Percentiles rank a stretch among this genome's conserved stretches.
Conservation (phyloP, 2,888 invertebrate species). For the Micoletzkya japonica region DNA sequence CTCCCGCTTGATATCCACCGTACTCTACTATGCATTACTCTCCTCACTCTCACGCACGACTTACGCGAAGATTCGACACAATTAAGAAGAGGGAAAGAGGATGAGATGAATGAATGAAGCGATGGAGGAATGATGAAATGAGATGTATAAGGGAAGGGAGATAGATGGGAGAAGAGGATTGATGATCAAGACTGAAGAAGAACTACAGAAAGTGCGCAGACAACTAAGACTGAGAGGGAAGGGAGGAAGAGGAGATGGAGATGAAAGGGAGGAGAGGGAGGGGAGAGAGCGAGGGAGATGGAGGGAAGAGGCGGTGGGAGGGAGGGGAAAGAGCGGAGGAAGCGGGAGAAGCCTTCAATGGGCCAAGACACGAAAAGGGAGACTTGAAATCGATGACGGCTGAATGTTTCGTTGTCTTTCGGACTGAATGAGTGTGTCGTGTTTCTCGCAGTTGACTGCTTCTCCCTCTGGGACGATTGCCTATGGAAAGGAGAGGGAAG, state of each 20-base stretch:
- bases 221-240: not conserved
- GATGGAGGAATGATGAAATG: too few species aligned
- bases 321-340: not conserved
- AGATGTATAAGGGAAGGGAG: slow-evolving; percentile 19
- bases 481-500: slow-evolving; percentile 2
- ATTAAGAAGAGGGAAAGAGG: not conserved
- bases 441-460: not conserved
- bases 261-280: too few species aligned
- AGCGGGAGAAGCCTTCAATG: not conserved
- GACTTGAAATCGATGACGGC: slow-evolving; percentile 1
- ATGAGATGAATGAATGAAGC: too few species aligned
- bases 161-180: slow-evolving; percentile 1
- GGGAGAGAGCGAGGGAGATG: too few species aligned
- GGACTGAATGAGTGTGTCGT: not conserved
- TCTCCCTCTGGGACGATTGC: too few species aligned
- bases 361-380: not conserved
- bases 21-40: too few species aligned
- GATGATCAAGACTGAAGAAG: not conserved
- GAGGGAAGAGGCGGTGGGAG: not conserved
- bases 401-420: not conserved
- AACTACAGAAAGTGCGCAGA: not conserved
- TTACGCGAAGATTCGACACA: not conserved
- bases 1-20: too few species aligned
- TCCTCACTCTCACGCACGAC: too few species aligned
- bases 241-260: too few species aligned